Conservation (phyloP, 2,797 vertebrate genomes). For the Peromyscus melanophrys region DNA sequence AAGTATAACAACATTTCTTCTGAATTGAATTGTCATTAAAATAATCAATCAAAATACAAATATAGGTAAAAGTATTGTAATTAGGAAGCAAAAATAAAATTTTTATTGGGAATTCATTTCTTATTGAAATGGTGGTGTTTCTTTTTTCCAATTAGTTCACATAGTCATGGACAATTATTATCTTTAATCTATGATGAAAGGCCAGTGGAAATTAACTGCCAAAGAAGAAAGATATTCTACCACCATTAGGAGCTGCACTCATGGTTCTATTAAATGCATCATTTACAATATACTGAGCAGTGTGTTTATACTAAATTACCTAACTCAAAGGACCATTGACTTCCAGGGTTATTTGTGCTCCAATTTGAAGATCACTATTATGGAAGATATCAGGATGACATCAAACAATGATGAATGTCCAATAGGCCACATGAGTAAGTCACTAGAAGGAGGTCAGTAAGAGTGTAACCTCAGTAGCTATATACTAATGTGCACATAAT, state of each 20-base stretch:
- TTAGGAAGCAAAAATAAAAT: constrained; percentile 36
- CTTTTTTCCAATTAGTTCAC: constrained; percentile 49
- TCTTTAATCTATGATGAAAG: constrained; percentile 37
- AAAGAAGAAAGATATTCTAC: neutral
- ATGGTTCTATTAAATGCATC: constrained; percentile 22
- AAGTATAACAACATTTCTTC: neutral
- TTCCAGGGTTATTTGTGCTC: neutral
- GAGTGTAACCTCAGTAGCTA: neutral
- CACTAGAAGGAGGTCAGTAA: neutral
- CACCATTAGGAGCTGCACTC: constrained; percentile 16
- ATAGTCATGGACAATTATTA: constrained; percentile 32
- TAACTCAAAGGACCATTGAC: constrained; percentile 41
- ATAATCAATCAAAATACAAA: constrained; percentile 45
- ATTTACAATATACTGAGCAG: constrained; percentile 16
- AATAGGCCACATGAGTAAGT: neutral
- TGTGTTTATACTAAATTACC: constrained; percentile 27
- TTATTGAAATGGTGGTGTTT: constrained; percentile 27
- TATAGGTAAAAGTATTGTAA: constrained; percentile 41
- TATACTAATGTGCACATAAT: neutral
- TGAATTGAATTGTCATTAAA: constrained; percentile 60
- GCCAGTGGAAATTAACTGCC: constrained; percentile 38
- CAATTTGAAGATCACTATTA: constrained; percentile 15
- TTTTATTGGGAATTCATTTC: constrained; percentile 33
- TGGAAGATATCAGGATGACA: neutral
- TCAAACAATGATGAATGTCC: neutral